phyloP scores from a whole-genome alignment of 2,113 vertebrate species.

The Labeo rohita region DNA sequence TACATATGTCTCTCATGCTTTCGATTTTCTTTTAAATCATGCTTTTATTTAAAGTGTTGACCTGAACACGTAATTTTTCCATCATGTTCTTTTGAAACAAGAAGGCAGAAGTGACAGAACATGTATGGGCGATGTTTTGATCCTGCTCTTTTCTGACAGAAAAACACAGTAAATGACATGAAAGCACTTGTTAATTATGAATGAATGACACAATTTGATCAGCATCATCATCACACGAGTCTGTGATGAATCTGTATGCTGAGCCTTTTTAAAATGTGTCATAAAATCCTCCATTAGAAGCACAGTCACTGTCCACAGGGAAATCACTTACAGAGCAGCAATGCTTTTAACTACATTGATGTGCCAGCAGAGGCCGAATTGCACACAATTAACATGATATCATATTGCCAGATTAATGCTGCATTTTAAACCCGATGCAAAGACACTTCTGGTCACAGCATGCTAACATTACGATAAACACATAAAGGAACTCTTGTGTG shows the following conservation, averaged over 20 bases:
- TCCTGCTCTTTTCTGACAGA: background rate
- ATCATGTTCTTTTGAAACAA: background rate
- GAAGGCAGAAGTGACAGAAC: background rate
- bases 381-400: constrained; percentile 16
- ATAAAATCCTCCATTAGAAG: constrained; percentile 23
- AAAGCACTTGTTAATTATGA: background rate
- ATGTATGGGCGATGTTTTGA: background rate
- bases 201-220: background rate
- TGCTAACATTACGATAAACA: background rate
- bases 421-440: background rate
- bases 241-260: background rate
- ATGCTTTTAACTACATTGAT: constrained; percentile 38
- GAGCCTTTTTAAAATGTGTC: constrained; percentile 5
- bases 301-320: background rate
- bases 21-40: background rate
- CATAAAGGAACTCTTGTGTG: background rate
- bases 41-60: background rate
- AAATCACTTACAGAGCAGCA: background rate
- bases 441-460: background rate
- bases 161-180: constrained; percentile 4
- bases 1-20: background rate
- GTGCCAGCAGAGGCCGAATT: constrained; percentile 3
- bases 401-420: constrained; percentile 26
- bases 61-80: too few species aligned
- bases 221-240: background rate